Base-by-base conservation (phyloP, 2,113 vertebrate genomes). In the Elanoides forficatus region DNA sequence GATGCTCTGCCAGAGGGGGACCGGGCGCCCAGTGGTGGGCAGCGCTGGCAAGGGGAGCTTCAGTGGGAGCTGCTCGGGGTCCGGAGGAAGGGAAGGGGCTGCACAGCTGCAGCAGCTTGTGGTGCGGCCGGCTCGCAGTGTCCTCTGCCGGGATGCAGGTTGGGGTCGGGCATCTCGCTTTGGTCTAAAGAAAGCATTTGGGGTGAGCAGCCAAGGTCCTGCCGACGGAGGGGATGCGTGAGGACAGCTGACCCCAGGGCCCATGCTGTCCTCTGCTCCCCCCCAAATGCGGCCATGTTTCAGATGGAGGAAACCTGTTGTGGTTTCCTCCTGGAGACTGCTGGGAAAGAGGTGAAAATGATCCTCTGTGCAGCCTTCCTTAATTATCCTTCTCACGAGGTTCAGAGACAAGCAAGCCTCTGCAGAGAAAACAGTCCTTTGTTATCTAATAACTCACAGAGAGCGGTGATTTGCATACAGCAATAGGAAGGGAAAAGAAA, bases 131-230 rank as follows among this genome's bases (percentile, higher is more conserved):
- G 73, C 66, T 42, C 5, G 0, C 7, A 0, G 13, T 13, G 45
- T 10, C 45, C 53, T 12, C 65, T 2, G 55, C 30, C 0, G 7
- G 29, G 58, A 16, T 8, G 68, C 58, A 6, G 27, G 7, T 17
- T 0, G 1, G 36, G 45, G 13, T 10, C 3, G 5, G 5, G 40
- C 2, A 0, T 34, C 22, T 34, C 1, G 63, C 43, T 11, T 42
- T 4, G 48, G 8, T 32, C 30, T 29, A 7, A 40, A 48, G 20
- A 1, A 59, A 58, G 65, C 30, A 3, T 1, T 45, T 1, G 2
- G 50, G 40, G 42, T 17, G 14, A n/a, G 32, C 23, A 10, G 4
- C 83, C 26, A 0, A 0, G 38, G 10, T 27, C 12, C 32, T 11
- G 23, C n/a, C 2, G 10, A 56, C 0, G 5, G 50, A 25, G 50